Evolutionary conservation across 2,888 invertebrate genomes (phyloP), one percentile per base, ranked within the genome.

Genomic region (Cosmopolites sordidus): DNA sequence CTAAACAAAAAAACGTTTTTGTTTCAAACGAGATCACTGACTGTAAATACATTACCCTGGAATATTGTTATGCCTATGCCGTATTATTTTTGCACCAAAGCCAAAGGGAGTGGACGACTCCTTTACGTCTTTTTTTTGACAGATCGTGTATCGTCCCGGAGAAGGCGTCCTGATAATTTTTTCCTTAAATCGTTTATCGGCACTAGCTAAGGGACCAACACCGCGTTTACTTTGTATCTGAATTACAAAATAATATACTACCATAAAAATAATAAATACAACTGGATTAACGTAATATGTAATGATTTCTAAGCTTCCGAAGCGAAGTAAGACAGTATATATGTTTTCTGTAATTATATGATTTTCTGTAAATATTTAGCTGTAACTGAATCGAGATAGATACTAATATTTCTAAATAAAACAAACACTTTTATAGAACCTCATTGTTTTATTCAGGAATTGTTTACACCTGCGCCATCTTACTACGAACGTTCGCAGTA

Each of bases 141-240:
- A 46, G 2, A 63, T 18, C 14, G 67, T 62, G 40, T 72, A 72
- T 44, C 68, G 60, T 15, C 68, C 68, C 1, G 72, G 72, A 1
- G 69, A 70, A n/a, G 72, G 72, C 11, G 64, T 65, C 52, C 66
- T 63, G 18, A 62, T 51, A 8, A 62, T 50, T 53, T 58, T 63
- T 16, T 66, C 62, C 53, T 63, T 65, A 43, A 69, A 69, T 48
- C 72, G 58, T 12, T 61, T 53, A 11, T 66, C 64, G 27, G 63
- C 60, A 51, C 65, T 67, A 12, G 65, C 68, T 41, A 71, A 53
- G 9, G 68, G 60, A n/a, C 66, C 66, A 12, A 67, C 66, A 27
- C 71, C 71, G 51, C 58, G 61, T 47, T 60, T 68, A 55, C 69
- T 69, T 39, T 66, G 53, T 37, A 67, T 55, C 70, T 71, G 44